Percentiles rank a stretch among this genome's conserved stretches.
Conservation (phyloP, 2,797 vertebrate species). For the Rhadinocentrus ornatus region DNA sequence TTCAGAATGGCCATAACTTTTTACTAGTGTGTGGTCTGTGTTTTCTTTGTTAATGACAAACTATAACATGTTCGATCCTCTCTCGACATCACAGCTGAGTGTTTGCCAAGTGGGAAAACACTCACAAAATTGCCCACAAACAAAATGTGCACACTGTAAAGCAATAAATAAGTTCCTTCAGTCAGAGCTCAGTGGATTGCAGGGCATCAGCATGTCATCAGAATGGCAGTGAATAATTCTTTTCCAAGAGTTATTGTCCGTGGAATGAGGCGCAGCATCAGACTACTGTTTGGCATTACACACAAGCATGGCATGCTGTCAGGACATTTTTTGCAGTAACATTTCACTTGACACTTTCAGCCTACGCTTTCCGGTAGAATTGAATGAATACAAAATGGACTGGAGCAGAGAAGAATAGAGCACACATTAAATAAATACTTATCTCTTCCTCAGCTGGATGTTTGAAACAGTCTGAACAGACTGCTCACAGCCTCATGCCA, state of each 20-base stretch:
- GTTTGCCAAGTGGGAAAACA: conserved; percentile 9
- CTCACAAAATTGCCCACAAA: conserved; percentile 9
- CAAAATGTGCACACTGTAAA: conserved; percentile 25
- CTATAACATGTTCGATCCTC: neutral
- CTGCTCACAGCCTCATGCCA: conserved; percentile 29
- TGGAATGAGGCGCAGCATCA: conserved; percentile 54
- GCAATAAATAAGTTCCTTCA: conserved; percentile 44
- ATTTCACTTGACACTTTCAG: conserved; percentile 53
- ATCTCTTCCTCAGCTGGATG: conserved; percentile 44
- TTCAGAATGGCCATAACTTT: conserved; percentile 5
- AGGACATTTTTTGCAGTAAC: conserved; percentile 57
- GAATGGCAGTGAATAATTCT: conserved; percentile 52
- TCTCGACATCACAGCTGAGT: conserved; percentile 1
- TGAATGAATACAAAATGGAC: conserved; percentile 46
- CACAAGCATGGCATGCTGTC: conserved; percentile 57
- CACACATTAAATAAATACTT: conserved; percentile 55
- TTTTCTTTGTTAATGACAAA: conserved; percentile 8
- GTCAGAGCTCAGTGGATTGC: conserved; percentile 45
- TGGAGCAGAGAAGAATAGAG: conserved; percentile 25
- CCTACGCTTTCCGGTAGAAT: conserved; percentile 45
- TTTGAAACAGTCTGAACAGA: conserved; percentile 37
- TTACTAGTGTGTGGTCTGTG: neutral
- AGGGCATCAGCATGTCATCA: conserved; percentile 61
- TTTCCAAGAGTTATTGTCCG: conserved; percentile 51
- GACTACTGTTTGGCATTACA: conserved; percentile 53